Base-by-base conservation (phyloP, 2,113 vertebrate genomes). In the Pollachius pollachius region DNA sequence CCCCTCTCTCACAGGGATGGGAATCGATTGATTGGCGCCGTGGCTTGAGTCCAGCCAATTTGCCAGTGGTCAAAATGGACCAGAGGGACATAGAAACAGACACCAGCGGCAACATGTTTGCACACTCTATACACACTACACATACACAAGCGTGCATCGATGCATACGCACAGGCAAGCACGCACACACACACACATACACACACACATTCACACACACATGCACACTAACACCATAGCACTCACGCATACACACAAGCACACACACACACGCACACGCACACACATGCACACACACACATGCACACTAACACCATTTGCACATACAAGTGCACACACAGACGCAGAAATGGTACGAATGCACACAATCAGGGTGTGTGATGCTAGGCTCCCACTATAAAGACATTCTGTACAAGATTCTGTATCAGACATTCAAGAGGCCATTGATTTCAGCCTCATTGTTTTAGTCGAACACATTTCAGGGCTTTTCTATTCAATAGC, bases 11-110 rank as follows among this genome's bases (percentile, higher is more conserved):
- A 62, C 17, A 61, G 18, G 18, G 69, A 73, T 80, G 69, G 76
- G 70, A 76, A n/a, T 72, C 71, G 74, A 68, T 74, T 69, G 78
- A 69, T 37, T 72, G 56, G 64, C 48, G 77, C 57, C 4, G 27
- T 72, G 60, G 30, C 27, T 67, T 19, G 25, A 4, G 12, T 15
- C 6, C 11, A 54, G 52, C 52, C 16, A 12, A 54, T 16, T 54
- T 3, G 52, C 52, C 12, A 54, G 52, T 54, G 52, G 52, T 30
- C 30, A 30, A 30, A 30, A 30, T 30, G 30, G 30, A 27, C 27
- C 54, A 57, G 2, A 57, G 54, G 17, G 13, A 57, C 54, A 13
- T 15, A 15, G 13, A 57, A 21, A 27, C n/a, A 27, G 11, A 62
- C 59, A 61, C 59, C 17, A 16, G 11, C 59, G 19, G 17, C 1